Percentiles rank a stretch among this genome's conserved stretches.
phyloP scores from a whole-genome alignment of 64 coral and sea anemone genomes.

The Pocillopora verrucosa region DNA sequence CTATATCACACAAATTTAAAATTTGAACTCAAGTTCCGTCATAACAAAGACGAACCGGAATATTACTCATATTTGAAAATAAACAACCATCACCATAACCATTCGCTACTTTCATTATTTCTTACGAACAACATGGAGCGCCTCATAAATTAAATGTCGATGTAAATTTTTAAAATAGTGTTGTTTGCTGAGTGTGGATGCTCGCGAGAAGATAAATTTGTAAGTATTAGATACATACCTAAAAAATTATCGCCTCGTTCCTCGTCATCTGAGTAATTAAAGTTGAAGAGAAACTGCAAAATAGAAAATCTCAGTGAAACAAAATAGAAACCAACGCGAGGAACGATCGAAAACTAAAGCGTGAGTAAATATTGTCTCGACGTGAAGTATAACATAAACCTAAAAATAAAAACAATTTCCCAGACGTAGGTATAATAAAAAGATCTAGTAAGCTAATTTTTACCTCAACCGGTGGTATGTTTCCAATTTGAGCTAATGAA shows the following conservation, averaged over 20 bases:
- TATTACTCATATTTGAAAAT: not conserved
- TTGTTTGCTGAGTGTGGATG: too few species aligned
- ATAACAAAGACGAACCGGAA: not conserved
- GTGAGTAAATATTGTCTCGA: not conserved
- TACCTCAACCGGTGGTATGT: constrained; percentile 83
- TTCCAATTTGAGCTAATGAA: constrained; percentile 43
- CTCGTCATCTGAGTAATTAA: constrained; percentile 72
- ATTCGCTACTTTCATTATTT: not conserved
- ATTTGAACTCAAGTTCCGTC: not conserved
- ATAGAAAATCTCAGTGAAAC: not conserved
- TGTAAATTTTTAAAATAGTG: too few species aligned
- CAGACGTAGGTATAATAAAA: not conserved
- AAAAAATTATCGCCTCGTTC: constrained; percentile 19
- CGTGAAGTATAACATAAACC: not conserved
- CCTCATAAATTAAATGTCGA: not conserved
- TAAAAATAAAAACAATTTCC: not conserved
- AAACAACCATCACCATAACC: not conserved
- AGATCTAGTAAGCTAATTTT: not conserved
- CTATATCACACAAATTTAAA: not conserved
- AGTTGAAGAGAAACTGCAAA: constrained; percentile 75
- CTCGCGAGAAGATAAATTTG: not conserved
- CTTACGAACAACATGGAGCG: not conserved
- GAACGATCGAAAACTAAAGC: too few species aligned
- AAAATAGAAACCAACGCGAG: too few species aligned
- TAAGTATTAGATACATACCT: constrained; percentile 6